phyloP scores from a whole-genome alignment of 2,888 invertebrate genomes.

The Artemia sp. region DNA sequence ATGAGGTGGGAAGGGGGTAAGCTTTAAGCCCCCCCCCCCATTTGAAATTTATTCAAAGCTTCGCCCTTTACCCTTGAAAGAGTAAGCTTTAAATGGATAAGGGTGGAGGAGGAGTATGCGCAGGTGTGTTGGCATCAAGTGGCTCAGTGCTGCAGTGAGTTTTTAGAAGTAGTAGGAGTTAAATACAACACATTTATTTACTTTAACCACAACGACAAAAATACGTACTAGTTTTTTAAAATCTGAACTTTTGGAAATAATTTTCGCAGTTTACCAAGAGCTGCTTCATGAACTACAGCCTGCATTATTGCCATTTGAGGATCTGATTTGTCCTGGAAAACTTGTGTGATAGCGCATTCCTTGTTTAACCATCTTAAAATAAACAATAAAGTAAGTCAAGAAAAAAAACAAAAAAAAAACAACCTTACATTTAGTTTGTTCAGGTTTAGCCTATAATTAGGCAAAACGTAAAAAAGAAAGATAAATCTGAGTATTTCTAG shows the following conservation, averaged over 20 bases:
- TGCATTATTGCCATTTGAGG: conserved; percentile 40
- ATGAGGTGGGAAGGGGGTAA: not conserved
- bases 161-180: too few species aligned
- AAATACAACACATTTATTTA: too few species aligned
- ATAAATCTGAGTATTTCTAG: too few species aligned
- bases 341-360: conserved; percentile 42
- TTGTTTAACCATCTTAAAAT: conserved; percentile 43
- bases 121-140: too few species aligned
- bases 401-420: not conserved
- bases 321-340: conserved; percentile 37
- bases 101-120: too few species aligned
- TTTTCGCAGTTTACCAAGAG: conserved; percentile 40
- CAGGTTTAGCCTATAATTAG: conserved; percentile 15
- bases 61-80: not conserved
- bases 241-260: conserved; percentile 25
- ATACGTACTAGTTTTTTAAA: not conserved
- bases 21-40: not conserved
- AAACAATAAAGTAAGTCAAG: not conserved
- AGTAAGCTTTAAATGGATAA: not conserved
- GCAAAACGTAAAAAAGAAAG: too few species aligned
- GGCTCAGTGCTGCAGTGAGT: too few species aligned
- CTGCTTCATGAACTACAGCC: conserved; percentile 40
- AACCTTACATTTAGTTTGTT: not conserved
- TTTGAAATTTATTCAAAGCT: not conserved
- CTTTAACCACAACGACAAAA: too few species aligned